phyloP scores from a whole-genome alignment of 2,888 invertebrate species.

The Ornithoptera alexandrae region DNA sequence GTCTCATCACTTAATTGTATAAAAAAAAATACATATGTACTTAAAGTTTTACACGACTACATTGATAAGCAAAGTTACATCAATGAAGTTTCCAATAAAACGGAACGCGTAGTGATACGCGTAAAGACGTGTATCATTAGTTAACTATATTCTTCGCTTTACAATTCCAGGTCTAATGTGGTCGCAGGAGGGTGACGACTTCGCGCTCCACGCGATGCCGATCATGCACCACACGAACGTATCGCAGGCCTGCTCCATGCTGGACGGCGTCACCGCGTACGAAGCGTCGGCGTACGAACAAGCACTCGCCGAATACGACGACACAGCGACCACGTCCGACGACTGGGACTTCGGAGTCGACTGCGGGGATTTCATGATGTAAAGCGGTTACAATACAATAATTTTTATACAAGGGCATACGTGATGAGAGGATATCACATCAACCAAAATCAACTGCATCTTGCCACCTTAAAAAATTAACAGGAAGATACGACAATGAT shows the following conservation, averaged over 20 bases:
- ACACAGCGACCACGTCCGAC: slow-evolving; percentile 75
- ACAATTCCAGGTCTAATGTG: slow-evolving; percentile 78
- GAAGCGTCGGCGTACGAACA: slow-evolving; percentile 81
- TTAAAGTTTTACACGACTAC: too few relatives aligned
- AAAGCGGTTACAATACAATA: slow-evolving; percentile 40
- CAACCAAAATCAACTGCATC: too few relatives aligned
- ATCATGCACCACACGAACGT: slow-evolving; percentile 83
- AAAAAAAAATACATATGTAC: too few relatives aligned
- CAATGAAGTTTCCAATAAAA: too few relatives aligned
- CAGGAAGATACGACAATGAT: too few relatives aligned
- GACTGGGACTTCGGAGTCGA: slow-evolving; percentile 86
- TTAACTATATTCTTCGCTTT: neutral
- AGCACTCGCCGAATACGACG: slow-evolving; percentile 81
- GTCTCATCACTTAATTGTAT: too few relatives aligned
- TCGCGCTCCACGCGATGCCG: slow-evolving; percentile 83
- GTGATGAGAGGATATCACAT: too few relatives aligned
- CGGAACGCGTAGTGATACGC: too few relatives aligned
- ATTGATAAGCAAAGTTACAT: too few relatives aligned
- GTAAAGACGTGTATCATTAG: too few relatives aligned
- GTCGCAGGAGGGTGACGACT: slow-evolving; percentile 84
- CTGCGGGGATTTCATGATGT: slow-evolving; percentile 86
- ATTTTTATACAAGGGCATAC: too few relatives aligned
- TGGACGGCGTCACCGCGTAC: slow-evolving; percentile 80
- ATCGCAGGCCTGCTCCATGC: slow-evolving; percentile 79
- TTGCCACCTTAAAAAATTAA: too few relatives aligned